Evolutionary conservation across 53 echinoderm and acorn worm species (phyloP).

Genomic region (Echinometra lucunter): DNA sequence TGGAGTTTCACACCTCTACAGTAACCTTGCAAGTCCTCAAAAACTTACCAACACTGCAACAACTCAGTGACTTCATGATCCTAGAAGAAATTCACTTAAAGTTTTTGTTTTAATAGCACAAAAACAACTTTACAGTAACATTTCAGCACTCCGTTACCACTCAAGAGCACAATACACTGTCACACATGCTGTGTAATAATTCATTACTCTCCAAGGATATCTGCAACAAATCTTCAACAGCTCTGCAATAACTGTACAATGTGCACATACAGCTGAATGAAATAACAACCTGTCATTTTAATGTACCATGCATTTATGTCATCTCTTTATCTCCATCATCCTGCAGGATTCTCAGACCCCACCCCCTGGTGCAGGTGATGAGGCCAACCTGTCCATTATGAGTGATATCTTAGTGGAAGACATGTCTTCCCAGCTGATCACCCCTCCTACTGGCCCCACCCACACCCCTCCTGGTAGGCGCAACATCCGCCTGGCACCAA

Average conservation of each 20-base stretch:
- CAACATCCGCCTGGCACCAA: conserved; percentile 93
- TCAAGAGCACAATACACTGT: not conserved
- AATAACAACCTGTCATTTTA: not conserved
- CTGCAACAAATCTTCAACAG: not conserved
- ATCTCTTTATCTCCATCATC: not conserved
- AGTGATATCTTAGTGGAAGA: conserved; percentile 74
- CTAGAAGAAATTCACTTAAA: too few relatives aligned
- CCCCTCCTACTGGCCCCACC: conserved; percentile 80
- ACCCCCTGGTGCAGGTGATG: not conserved
- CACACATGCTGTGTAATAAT: not conserved
- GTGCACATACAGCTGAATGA: not conserved
- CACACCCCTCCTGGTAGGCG: conserved; percentile 81
- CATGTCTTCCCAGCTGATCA: conserved; percentile 89
- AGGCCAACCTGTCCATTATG: not conserved
- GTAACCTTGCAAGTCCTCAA: too few relatives aligned
- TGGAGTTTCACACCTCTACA: too few relatives aligned
- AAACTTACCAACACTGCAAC: not conserved
- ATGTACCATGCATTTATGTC: not conserved
- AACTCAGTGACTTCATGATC: too few relatives aligned
- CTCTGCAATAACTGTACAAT: not conserved
- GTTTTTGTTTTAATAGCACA: too few relatives aligned
- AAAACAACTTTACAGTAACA: not conserved
- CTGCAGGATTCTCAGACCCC: conserved; percentile 20
- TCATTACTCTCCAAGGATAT: not conserved
- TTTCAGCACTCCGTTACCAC: not conserved